These are phyloP conservation scores for Drepana arcuata DNA, from an alignment of 1,140 invertebrate species.

Conservation along the genomic window DNA sequence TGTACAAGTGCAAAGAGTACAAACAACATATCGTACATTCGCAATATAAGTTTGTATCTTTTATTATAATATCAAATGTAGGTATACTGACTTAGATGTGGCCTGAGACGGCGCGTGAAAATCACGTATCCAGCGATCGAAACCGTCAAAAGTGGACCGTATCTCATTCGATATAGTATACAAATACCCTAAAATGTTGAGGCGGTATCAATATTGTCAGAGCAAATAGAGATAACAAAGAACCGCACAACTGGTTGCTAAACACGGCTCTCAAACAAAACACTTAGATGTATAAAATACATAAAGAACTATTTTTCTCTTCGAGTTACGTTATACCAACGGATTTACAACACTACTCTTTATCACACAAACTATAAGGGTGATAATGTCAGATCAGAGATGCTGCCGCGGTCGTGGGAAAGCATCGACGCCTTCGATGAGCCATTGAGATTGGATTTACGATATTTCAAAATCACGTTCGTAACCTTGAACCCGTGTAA, in stretches of 20 bases:
- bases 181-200: conserved; percentile 14
- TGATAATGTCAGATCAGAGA: too few species aligned
- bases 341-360: conserved; percentile 8
- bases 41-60: too few species aligned
- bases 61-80: too few species aligned
- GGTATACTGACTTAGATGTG: too few species aligned
- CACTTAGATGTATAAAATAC: conserved; percentile 32
- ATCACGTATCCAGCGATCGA: not conserved
- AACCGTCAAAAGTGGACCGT: not conserved
- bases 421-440: conserved; percentile 42
- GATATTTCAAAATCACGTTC: conserved; percentile 64
- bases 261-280: conserved; percentile 49
- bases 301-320: conserved; percentile 30
- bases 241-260: conserved; percentile 44
- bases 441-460: conserved; percentile 54
- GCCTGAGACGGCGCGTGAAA: too few species aligned
- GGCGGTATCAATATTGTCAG: conserved; percentile 42
- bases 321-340: conserved; percentile 8
- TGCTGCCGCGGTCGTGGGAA: conserved; percentile 60
- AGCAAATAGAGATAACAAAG: conserved; percentile 58
- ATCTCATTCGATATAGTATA: too few species aligned
- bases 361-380: too few species aligned
- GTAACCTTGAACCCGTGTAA: conserved; percentile 55
- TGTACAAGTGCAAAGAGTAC: too few species aligned
- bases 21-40: too few species aligned